phyloP scores from a whole-genome alignment of 2,888 invertebrate species.

The Odontomyia ornata region DNA sequence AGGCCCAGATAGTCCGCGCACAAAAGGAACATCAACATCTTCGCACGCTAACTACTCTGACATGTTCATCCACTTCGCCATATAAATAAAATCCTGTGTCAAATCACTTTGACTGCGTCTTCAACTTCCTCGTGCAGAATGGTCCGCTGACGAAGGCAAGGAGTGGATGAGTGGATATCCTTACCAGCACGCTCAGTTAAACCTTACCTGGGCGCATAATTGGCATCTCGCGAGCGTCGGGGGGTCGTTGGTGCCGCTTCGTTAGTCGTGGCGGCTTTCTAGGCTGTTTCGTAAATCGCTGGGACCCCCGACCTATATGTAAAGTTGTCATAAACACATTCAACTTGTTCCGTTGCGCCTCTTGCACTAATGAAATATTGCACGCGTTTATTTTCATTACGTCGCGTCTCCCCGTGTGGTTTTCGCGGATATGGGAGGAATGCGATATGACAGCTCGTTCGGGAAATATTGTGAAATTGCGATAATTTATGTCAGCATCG shows the following conservation, averaged over 20 bases:
- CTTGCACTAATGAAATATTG: conserved; percentile 28
- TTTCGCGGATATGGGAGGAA: conserved; percentile 6
- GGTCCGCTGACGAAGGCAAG: background rate
- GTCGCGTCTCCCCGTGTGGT: conserved; percentile 11
- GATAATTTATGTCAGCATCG: conserved; percentile 14
- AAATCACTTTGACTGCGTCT: background rate
- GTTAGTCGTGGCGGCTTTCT: background rate
- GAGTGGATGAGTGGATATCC: too few relatives aligned
- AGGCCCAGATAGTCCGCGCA: background rate
- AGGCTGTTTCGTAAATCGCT: conserved; percentile 14
- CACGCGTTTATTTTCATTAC: conserved; percentile 16
- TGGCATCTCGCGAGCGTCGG: conserved; percentile 16
- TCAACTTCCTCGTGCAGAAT: background rate
- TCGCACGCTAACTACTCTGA: background rate
- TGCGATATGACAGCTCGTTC: conserved; percentile 12
- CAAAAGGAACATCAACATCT: background rate
- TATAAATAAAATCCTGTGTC: background rate
- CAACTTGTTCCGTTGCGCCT: conserved; percentile 6
- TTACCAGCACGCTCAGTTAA: background rate
- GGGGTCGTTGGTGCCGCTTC: conserved; percentile 9
- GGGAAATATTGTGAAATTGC: conserved; percentile 20
- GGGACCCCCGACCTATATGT: conserved; percentile 18
- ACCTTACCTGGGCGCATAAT: conserved; percentile 28
- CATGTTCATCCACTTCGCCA: background rate
- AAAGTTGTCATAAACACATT: conserved; percentile 13